Conservation (phyloP, 2,888 invertebrate species). For the Mesorhabditis sp. region DNA sequence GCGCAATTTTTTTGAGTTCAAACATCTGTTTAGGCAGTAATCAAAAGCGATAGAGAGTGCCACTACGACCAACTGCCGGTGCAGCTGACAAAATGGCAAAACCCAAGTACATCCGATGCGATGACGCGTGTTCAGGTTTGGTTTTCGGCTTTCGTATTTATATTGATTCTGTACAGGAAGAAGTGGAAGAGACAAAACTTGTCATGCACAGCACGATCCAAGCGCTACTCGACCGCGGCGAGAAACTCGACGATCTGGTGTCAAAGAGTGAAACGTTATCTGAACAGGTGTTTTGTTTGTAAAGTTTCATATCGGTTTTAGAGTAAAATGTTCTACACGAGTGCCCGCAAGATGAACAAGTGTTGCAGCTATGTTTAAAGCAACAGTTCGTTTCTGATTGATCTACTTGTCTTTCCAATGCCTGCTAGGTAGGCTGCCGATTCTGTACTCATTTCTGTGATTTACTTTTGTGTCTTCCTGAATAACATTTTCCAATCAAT, state of each 20-base stretch:
- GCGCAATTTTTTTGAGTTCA: slow-evolving; percentile 7
- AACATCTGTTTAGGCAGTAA: slow-evolving; percentile 23
- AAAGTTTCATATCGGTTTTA: too few relatives aligned
- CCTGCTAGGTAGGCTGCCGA: too few relatives aligned
- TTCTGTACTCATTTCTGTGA: too few relatives aligned
- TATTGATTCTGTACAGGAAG: slow-evolving; percentile 65
- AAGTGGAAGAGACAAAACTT: slow-evolving; percentile 97
- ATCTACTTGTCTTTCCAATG: too few relatives aligned
- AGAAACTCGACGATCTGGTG: slow-evolving; percentile 90
- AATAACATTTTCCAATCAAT: too few relatives aligned
- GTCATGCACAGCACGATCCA: slow-evolving; percentile 93
- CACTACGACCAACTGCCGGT: slow-evolving; percentile 43
- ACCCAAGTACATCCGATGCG: slow-evolving; percentile 94
- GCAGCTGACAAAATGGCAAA: slow-evolving; percentile 62
- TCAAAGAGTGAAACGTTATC: slow-evolving; percentile 92
- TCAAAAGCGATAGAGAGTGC: slow-evolving; percentile 46
- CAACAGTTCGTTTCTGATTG: too few relatives aligned
- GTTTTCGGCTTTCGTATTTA: neutral
- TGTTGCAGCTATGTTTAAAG: slow-evolving; percentile 55
- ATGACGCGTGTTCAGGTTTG: slow-evolving; percentile 76
- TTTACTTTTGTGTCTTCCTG: too few relatives aligned
- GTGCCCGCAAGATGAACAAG: slow-evolving; percentile 64
- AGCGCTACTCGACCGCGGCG: slow-evolving; percentile 90
- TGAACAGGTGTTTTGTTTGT: slow-evolving; percentile 70
- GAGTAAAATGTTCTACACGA: slow-evolving; percentile 97